A percentile compares a stretch with the other conserved stretches of the same genome.
phyloP scores from a whole-genome alignment of 2,888 invertebrate genomes.

The Sphecodes monilicornis region DNA sequence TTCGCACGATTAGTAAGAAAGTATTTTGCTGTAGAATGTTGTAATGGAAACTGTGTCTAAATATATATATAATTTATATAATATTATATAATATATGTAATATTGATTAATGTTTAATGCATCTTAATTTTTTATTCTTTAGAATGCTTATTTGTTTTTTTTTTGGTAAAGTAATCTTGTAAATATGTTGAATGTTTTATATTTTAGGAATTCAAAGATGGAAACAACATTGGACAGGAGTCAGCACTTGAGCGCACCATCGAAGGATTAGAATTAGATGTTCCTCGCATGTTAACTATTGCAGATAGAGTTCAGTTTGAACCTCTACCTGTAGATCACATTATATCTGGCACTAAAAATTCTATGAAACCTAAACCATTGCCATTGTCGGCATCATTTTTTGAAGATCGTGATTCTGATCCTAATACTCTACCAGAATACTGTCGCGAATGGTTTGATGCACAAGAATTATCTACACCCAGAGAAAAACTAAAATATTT shows the following conservation, averaged over 20 bases:
- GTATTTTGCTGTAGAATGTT: background rate
- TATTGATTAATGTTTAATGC: constrained; percentile 16
- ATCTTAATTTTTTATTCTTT: constrained; percentile 13
- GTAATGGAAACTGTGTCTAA: background rate
- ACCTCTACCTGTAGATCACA: constrained; percentile 78
- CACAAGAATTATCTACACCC: constrained; percentile 85
- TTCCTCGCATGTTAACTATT: constrained; percentile 72
- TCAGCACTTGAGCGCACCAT: constrained; percentile 74
- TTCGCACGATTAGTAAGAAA: constrained; percentile 36
- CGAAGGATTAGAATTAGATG: constrained; percentile 80
- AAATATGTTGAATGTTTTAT: constrained; percentile 57
- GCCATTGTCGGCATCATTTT: constrained; percentile 74
- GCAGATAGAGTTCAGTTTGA: constrained; percentile 80
- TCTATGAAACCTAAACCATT: constrained; percentile 75
- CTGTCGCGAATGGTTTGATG: constrained; percentile 80
- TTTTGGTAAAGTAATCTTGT: constrained; percentile 8
- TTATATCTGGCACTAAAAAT: constrained; percentile 70
- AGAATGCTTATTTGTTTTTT: constrained; percentile 2
- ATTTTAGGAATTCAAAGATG: constrained; percentile 82
- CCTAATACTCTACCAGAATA: constrained; percentile 68
- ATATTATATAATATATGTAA: background rate
- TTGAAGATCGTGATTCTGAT: constrained; percentile 72
- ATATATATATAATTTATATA: background rate
- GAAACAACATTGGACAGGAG: constrained; percentile 76
- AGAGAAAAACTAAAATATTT: constrained; percentile 92